phyloP scores from a whole-genome alignment of 2,113 vertebrate species.

The Osmerus mordax region DNA sequence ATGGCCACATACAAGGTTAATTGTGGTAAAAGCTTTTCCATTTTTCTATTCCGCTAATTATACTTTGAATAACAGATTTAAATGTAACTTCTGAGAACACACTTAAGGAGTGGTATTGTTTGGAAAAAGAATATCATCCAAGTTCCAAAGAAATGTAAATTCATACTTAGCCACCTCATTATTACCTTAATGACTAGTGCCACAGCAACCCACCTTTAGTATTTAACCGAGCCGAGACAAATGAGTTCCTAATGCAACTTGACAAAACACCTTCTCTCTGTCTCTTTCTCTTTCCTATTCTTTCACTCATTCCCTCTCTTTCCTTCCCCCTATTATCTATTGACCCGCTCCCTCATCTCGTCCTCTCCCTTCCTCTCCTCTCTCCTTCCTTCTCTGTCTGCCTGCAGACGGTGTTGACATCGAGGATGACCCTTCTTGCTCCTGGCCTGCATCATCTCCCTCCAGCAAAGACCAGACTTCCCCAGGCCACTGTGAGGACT shows the following conservation, averaged over 20 bases:
- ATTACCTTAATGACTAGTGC: slow-evolving; percentile 57
- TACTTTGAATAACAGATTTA: slow-evolving; percentile 67
- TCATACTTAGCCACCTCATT: slow-evolving; percentile 43
- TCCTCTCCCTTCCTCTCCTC: slow-evolving; percentile 9
- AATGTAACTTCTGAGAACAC: slow-evolving; percentile 66
- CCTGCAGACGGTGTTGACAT: slow-evolving; percentile 87
- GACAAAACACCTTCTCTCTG: slow-evolving; percentile 38
- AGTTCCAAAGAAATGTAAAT: slow-evolving; percentile 48
- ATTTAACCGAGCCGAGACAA: slow-evolving; percentile 47
- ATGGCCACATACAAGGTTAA: slow-evolving; percentile 78
- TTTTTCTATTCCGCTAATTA: slow-evolving; percentile 68
- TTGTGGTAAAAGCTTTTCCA: slow-evolving; percentile 71
- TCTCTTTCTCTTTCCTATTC: neutral
- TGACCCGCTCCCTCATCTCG: neutral
- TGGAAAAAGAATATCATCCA: slow-evolving; percentile 33
- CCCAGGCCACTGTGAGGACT: slow-evolving; percentile 91
- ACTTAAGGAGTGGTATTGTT: slow-evolving; percentile 63
- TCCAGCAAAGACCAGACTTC: slow-evolving; percentile 98
- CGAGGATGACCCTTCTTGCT: slow-evolving; percentile 95
- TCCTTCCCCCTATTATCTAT: neutral
- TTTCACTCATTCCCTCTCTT: neutral
- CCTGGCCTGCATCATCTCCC: slow-evolving; percentile 95
- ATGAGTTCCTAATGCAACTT: slow-evolving; percentile 49
- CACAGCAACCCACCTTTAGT: slow-evolving; percentile 45
- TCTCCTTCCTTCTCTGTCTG: slow-evolving; percentile 21